A percentile compares a stretch with the other conserved stretches of the same genome.
phyloP scores from a whole-genome alignment of 2,113 vertebrate genomes.

The Nothobranchius furzeri region DNA sequence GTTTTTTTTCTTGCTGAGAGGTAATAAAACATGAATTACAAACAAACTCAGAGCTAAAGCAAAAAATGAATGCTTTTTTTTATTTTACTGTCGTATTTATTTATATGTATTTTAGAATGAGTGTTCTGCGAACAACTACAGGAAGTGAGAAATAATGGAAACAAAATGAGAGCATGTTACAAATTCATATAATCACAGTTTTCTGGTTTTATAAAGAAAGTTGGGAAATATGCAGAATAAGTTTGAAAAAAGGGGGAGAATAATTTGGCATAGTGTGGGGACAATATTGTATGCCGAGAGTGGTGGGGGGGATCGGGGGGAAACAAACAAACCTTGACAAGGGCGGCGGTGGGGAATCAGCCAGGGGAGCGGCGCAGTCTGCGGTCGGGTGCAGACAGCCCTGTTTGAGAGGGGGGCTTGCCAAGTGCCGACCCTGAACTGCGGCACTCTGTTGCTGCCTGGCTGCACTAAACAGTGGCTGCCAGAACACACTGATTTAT shows the following conservation, averaged over 20 bases:
- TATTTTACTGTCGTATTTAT: too few relatives aligned
- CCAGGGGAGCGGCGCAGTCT: conserved; percentile 61
- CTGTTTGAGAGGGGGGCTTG: conserved; percentile 65
- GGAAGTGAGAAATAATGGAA: conserved; percentile 33
- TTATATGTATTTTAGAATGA: too few relatives aligned
- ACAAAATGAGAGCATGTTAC: conserved; percentile 56
- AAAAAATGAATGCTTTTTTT: neutral
- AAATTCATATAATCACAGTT: conserved; percentile 56
- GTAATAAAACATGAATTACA: neutral
- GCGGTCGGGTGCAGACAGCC: conserved; percentile 64
- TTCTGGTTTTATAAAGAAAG: conserved; percentile 73
- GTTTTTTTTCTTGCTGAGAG: neutral
- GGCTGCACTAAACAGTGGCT: conserved; percentile 75
- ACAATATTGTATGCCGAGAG: conserved; percentile 66
- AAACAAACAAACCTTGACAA: conserved; percentile 80
- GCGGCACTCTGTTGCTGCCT: conserved; percentile 71
- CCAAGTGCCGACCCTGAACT: conserved; percentile 80
- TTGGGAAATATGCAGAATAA: conserved; percentile 75
- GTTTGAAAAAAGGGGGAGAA: conserved; percentile 59
- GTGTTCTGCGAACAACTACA: conserved; percentile 22
- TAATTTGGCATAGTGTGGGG: conserved; percentile 69
- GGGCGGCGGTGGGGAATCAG: conserved; percentile 69
- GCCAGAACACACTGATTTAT: conserved; percentile 81
- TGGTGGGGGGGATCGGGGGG: conserved; percentile 53
- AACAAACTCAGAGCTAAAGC: conserved; percentile 14